Evolutionary conservation across 2,113 vertebrate species (phyloP).

Genomic region (Heterotilapia buettikoferi): DNA sequence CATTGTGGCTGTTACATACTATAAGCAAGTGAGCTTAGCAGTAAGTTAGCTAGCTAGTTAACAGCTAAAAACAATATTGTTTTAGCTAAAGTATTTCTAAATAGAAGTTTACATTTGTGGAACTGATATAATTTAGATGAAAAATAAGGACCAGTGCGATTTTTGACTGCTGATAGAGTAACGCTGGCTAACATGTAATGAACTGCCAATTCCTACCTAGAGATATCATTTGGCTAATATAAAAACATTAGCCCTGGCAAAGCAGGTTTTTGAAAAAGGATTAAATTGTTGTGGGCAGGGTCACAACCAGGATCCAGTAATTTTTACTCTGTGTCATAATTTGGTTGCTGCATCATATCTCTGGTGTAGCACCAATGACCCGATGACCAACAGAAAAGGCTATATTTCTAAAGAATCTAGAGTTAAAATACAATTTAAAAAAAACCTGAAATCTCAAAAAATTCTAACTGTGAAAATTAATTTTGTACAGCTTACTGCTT

Average conservation of each 20-base stretch:
- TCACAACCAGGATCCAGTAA: not conserved
- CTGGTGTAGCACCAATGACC: not conserved
- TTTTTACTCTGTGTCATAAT: not conserved
- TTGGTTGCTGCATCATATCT: not conserved
- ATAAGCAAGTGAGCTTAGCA: not conserved
- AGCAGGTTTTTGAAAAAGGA: not conserved
- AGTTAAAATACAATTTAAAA: not conserved
- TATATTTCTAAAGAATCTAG: not conserved
- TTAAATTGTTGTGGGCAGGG: not conserved
- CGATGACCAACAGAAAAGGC: accelerated
- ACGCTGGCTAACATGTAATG: not conserved
- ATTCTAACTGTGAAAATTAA: not conserved
- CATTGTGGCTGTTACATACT: not conserved
- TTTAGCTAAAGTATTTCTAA: not conserved
- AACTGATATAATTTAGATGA: not conserved
- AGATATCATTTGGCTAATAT: not conserved
- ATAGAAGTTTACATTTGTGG: not conserved
- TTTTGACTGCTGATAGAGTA: not conserved
- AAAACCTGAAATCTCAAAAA: not conserved
- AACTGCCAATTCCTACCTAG: not conserved
- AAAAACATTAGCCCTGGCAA: not conserved
- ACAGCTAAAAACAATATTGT: not conserved
- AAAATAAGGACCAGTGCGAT: not conserved
- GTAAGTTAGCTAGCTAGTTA: not conserved
- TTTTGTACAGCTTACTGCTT: not conserved